Percentiles rank a stretch among this genome's conserved stretches.
These are phyloP conservation scores for Campoplex capitator DNA, from an alignment of 2,888 invertebrate species.

Conservation along the genomic window DNA sequence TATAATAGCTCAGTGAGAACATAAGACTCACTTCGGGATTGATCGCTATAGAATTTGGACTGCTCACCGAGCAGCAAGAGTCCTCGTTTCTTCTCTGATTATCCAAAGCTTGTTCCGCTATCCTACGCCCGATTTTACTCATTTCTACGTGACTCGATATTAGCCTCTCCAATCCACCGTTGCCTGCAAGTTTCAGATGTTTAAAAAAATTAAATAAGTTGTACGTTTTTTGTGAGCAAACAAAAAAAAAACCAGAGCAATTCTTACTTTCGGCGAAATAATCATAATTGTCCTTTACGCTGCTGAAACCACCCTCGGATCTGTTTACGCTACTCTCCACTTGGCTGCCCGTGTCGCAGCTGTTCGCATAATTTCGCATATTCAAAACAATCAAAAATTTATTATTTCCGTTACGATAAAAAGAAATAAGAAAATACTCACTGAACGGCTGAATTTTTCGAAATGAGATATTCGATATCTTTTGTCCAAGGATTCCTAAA, in stretches of 20 bases:
- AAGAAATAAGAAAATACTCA: slow-evolving; percentile 42
- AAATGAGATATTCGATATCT: slow-evolving; percentile 95
- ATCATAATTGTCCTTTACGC: slow-evolving; percentile 86
- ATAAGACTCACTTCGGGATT: slow-evolving; percentile 80
- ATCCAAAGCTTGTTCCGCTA: slow-evolving; percentile 91
- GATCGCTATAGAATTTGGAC: slow-evolving; percentile 82
- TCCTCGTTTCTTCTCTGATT: slow-evolving; percentile 87
- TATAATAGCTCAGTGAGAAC: not conserved
- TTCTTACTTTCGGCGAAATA: slow-evolving; percentile 86
- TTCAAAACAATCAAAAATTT: not conserved
- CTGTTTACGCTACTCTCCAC: slow-evolving; percentile 85
- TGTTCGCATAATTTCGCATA: slow-evolving; percentile 77
- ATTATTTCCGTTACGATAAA: not conserved
- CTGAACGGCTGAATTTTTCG: slow-evolving; percentile 92
- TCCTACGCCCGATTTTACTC: slow-evolving; percentile 93
- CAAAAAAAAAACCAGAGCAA: slow-evolving; percentile 29
- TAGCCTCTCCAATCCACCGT: slow-evolving; percentile 88
- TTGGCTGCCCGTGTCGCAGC: slow-evolving; percentile 85
- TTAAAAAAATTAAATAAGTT: not conserved
- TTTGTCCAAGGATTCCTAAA: slow-evolving; percentile 98
- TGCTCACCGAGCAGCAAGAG: slow-evolving; percentile 85
- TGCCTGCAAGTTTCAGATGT: slow-evolving; percentile 81
- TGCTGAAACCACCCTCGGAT: slow-evolving; percentile 81
- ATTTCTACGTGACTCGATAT: slow-evolving; percentile 92
- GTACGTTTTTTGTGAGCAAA: not conserved